Evolutionary conservation across 2,113 vertebrate genomes (phyloP).

Genomic region (Microcebus lehilahytsara): DNA sequence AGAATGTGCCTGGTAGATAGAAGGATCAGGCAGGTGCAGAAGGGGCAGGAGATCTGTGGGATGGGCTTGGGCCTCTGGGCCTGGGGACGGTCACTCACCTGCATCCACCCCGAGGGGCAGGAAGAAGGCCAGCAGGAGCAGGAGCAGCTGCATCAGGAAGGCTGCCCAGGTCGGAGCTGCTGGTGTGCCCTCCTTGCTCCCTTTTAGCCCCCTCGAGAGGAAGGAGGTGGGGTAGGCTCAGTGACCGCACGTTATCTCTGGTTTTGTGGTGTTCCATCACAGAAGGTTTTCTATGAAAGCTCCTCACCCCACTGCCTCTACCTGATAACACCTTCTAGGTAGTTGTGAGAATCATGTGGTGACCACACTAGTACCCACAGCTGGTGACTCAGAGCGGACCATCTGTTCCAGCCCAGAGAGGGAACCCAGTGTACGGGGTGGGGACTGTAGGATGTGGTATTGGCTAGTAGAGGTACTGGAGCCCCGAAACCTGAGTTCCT

Average conservation of each 20-base stretch:
- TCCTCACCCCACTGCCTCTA: neutral
- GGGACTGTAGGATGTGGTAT: neutral
- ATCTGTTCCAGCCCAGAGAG: neutral
- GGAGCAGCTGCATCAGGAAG: conserved; percentile 28
- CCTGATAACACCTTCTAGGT: neutral
- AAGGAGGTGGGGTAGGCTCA: neutral
- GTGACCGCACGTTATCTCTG: neutral
- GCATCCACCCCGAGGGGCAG: neutral
- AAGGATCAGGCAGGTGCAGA: neutral
- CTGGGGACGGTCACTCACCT: conserved; percentile 47
- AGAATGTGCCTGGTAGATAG: neutral
- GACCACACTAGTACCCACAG: neutral
- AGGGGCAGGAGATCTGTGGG: neutral
- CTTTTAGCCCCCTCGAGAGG: neutral
- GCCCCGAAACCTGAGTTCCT: neutral
- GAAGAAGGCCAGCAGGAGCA: neutral
- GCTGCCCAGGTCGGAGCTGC: neutral
- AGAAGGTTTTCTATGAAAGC: neutral
- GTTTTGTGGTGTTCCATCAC: neutral
- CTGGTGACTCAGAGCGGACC: conserved; percentile 28
- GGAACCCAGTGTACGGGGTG: neutral
- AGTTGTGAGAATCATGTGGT: neutral
- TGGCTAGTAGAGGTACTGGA: neutral
- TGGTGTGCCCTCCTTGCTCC: neutral
- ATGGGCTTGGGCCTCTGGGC: neutral